Evolutionary conservation across 2,888 invertebrate genomes (phyloP), one percentile per base, ranked within the genome.

Genomic region (Tetropium fuscum): DNA sequence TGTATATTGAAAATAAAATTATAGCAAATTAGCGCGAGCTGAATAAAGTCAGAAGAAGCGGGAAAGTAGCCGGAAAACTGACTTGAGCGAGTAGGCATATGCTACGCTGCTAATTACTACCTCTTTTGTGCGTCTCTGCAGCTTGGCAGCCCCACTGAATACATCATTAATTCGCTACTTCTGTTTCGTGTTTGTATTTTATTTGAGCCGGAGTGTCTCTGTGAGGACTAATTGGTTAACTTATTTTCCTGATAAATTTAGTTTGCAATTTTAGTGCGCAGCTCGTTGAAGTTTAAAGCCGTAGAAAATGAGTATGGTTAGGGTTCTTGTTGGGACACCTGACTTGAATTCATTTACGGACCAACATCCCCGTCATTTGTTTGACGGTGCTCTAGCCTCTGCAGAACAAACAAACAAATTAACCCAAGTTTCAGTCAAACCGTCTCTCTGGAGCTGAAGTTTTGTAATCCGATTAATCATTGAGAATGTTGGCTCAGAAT

Each of bases 91-190:
- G 22, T 36, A 48, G 20, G 15, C n/a, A 16, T 18, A 36, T n/a
- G n/a, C n/a, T n/a, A n/a, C 36, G 38, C 36, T 48, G 48, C 36
- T 48, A 48, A 48, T 48, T 48, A 48, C n/a, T 15, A 13, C 41
- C 53, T 51, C 59, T 63, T 63, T 58, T 63, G 38, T 11, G 25
- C 19, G 19, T 2, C 38, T 41, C 36, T 38, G 36, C 13, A 45
- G 49, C 47, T 60, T 58, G 55, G 43, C 43, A 58, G 20, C 55
- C 25, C 47, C 45, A 8, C 44, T 51, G 60, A 61, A 58, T 64
- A 58, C 44, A 51, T 58, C 58, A 61, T 64, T 64, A 64, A 61
- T 58, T 58, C 58, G 55, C 55, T n/a, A 54, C 30, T 51, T 47
- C 53, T 41, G 41, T 57, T 63, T 63, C 54, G 32, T 56, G 60